Percentiles rank a stretch among this genome's conserved stretches.
phyloP scores from a whole-genome alignment of 2,797 vertebrate species.

The Sciurus carolinensis region DNA sequence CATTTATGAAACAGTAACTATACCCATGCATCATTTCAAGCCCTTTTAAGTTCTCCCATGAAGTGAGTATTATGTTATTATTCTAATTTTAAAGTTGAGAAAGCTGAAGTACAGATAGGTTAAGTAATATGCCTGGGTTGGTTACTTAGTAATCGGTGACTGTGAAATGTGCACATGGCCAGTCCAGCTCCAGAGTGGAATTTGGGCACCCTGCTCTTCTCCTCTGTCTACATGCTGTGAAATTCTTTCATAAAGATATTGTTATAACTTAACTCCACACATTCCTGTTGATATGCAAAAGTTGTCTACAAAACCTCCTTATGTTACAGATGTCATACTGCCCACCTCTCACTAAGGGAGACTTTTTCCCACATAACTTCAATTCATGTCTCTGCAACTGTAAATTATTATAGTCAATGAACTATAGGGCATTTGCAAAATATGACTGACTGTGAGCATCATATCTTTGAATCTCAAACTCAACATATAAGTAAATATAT shows the following conservation, averaged over 20 bases:
- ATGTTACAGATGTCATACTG: not conserved
- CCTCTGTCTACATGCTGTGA: not conserved
- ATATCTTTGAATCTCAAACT: slow-evolving; percentile 9
- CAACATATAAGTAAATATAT: not conserved
- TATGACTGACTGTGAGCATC: not conserved
- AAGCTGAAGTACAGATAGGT: not conserved
- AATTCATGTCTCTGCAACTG: not conserved
- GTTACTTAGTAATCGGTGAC: not conserved
- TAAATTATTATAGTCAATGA: not conserved
- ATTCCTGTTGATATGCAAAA: not conserved
- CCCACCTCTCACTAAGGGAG: not conserved
- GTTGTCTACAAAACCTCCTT: not conserved
- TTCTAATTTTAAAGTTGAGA: slow-evolving; percentile 12
- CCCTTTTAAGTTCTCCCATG: not conserved
- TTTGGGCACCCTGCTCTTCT: not conserved
- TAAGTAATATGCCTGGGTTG: not conserved
- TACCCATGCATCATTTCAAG: not conserved
- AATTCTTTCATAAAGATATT: not conserved
- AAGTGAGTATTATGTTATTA: not conserved
- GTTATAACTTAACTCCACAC: not conserved
- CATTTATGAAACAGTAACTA: not conserved
- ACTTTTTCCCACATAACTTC: not conserved
- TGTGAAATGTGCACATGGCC: not conserved
- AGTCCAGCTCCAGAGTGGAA: not conserved
- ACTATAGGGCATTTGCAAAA: not conserved